Conservation (phyloP, 2,888 invertebrate genomes). For the Aradus depressus region DNA sequence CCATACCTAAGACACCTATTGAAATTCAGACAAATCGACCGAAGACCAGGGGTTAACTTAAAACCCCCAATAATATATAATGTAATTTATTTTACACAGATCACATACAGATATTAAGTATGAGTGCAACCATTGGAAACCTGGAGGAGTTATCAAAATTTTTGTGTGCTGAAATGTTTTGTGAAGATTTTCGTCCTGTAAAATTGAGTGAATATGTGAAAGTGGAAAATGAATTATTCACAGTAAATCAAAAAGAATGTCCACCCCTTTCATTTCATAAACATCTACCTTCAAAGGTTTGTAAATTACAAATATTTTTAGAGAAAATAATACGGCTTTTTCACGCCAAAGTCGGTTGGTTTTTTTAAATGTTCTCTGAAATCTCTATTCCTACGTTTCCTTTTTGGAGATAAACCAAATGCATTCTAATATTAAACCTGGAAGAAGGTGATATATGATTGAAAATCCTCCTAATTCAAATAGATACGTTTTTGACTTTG, state of each 20-base stretch:
- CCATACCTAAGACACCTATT: too few species aligned
- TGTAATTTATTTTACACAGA: constrained; percentile 35
- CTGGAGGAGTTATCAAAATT: constrained; percentile 67
- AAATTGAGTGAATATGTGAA: constrained; percentile 74
- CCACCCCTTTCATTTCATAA: constrained; percentile 19
- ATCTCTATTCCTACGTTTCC: too few species aligned
- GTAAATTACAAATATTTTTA: not conserved
- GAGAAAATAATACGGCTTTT: not conserved
- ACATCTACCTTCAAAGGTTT: constrained; percentile 17
- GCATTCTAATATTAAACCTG: too few species aligned
- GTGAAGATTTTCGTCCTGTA: constrained; percentile 79
- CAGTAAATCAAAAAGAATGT: constrained; percentile 24
- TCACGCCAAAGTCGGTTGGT: too few species aligned
- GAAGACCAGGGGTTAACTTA: too few species aligned
- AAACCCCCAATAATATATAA: not conserved
- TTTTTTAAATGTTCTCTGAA: too few species aligned
- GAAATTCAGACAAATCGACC: too few species aligned
- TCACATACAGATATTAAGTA: constrained; percentile 77
- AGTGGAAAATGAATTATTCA: constrained; percentile 47
- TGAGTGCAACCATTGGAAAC: constrained; percentile 96
- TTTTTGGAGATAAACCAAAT: too few species aligned
- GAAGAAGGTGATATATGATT: too few species aligned
- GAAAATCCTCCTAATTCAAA: too few species aligned
- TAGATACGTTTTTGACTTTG: too few species aligned
- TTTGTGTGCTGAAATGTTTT: constrained; percentile 68